Conservation (phyloP, 2,797 vertebrate genomes). For the Cynodonichthys magdalenae region DNA sequence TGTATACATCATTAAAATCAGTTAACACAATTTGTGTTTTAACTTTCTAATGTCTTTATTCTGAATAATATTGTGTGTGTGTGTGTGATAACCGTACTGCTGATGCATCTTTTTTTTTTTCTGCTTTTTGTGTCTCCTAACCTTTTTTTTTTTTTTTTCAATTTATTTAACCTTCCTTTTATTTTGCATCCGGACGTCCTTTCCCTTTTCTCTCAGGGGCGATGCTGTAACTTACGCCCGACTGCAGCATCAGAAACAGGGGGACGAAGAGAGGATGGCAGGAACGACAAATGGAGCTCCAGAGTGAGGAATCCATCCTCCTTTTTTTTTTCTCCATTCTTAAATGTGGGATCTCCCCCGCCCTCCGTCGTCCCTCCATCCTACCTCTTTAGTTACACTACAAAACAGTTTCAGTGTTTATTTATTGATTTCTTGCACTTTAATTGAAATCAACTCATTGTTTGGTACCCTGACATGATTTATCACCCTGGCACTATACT, state of each 20-base stretch:
- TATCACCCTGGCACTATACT: neutral
- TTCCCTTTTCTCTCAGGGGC: constrained; percentile 79
- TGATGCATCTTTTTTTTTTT: constrained; percentile 6
- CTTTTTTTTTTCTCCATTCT: constrained; percentile 13
- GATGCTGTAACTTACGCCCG: constrained; percentile 91
- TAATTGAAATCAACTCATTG: constrained; percentile 8
- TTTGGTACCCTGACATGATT: constrained; percentile 26
- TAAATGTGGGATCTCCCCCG: neutral
- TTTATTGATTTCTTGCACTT: constrained; percentile 44
- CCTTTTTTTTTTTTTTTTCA: constrained; percentile 18
- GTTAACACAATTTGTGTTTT: constrained; percentile 26
- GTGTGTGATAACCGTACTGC: constrained; percentile 12
- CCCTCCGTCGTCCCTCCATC: constrained; percentile 12
- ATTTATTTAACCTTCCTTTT: neutral
- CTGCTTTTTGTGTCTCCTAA: constrained; percentile 32
- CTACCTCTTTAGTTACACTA: constrained; percentile 22
- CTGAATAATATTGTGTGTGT: constrained; percentile 7
- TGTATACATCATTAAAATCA: constrained; percentile 32
- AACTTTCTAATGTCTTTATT: constrained; percentile 36
- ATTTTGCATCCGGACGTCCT: constrained; percentile 5
- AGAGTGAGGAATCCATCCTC: constrained; percentile 68
- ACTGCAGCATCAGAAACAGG: constrained; percentile 90
- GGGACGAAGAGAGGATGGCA: constrained; percentile 86
- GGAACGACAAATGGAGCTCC: constrained; percentile 79
- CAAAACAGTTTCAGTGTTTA: constrained; percentile 25